phyloP scores from a whole-genome alignment of 2,888 invertebrate species.

The Caradrina kadenii region DNA sequence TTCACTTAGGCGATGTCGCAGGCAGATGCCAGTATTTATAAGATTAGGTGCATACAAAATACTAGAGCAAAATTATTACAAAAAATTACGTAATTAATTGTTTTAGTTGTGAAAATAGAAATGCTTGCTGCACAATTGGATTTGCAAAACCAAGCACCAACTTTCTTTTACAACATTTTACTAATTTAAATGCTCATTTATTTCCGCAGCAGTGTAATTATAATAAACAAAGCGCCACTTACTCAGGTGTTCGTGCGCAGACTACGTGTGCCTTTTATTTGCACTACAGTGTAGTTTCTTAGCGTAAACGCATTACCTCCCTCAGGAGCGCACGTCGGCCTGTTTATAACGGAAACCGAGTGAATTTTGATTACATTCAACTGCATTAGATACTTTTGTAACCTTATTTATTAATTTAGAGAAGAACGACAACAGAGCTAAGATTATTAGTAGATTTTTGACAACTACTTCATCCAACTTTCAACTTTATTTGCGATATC shows the following conservation, averaged over 20 bases:
- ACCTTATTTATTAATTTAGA: background rate
- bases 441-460: too few species aligned
- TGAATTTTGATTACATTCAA: conserved; percentile 38
- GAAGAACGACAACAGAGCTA: too few species aligned
- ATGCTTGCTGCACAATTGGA: background rate
- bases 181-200: conserved; percentile 46
- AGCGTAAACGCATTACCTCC: conserved; percentile 65
- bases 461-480: too few species aligned
- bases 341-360: conserved; percentile 43
- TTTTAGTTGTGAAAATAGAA: background rate
- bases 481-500: too few species aligned
- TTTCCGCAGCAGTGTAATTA: conserved; percentile 63
- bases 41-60: too few species aligned
- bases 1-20: too few species aligned
- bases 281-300: conserved; percentile 71
- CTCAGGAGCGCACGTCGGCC: conserved; percentile 46
- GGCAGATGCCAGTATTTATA: too few species aligned
- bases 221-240: conserved; percentile 77
- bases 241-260: conserved; percentile 84
- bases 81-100: too few species aligned
- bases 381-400: conserved; percentile 4
- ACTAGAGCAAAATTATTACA: too few species aligned
- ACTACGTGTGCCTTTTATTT: conserved; percentile 77
- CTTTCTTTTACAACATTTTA: conserved; percentile 10
- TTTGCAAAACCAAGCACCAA: background rate